Conservation (phyloP, 1,140 invertebrate genomes). For the Euura lappo region DNA sequence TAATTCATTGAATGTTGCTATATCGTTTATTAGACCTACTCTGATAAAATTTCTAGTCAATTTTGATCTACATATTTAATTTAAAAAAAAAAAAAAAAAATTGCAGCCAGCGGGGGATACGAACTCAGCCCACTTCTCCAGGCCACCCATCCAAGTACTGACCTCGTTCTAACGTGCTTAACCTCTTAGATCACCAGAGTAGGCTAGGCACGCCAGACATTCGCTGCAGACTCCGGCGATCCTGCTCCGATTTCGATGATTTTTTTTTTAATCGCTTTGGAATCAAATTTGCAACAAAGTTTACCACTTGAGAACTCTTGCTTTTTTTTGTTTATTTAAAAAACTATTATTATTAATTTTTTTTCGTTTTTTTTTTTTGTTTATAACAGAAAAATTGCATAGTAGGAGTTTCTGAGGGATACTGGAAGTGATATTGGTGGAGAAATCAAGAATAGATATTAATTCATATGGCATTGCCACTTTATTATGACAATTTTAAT, state of each 20-base stretch:
- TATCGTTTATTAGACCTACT: too few relatives aligned
- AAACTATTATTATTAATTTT: neutral
- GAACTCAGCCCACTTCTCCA: too few relatives aligned
- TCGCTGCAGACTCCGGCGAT: too few relatives aligned
- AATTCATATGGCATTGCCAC: neutral
- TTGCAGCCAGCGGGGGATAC: too few relatives aligned
- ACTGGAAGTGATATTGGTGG: neutral
- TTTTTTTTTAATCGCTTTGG: slow-evolving; percentile 3
- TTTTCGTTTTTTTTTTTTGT: neutral
- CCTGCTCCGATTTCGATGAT: neutral
- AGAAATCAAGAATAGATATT: neutral
- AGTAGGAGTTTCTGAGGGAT: neutral
- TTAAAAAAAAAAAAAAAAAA: too few relatives aligned
- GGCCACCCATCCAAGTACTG: too few relatives aligned
- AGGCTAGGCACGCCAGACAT: too few relatives aligned
- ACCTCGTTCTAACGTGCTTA: too few relatives aligned
- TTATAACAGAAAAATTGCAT: neutral
- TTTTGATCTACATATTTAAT: too few relatives aligned
- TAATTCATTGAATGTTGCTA: too few relatives aligned
- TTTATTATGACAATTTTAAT: neutral
- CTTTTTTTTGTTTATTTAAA: neutral
- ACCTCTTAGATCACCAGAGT: too few relatives aligned
- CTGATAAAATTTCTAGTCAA: too few relatives aligned
- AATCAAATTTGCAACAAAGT: neutral
- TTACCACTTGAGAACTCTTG: neutral